Conservation (phyloP, 2,888 invertebrate genomes). For the Allolobophora icterica region DNA sequence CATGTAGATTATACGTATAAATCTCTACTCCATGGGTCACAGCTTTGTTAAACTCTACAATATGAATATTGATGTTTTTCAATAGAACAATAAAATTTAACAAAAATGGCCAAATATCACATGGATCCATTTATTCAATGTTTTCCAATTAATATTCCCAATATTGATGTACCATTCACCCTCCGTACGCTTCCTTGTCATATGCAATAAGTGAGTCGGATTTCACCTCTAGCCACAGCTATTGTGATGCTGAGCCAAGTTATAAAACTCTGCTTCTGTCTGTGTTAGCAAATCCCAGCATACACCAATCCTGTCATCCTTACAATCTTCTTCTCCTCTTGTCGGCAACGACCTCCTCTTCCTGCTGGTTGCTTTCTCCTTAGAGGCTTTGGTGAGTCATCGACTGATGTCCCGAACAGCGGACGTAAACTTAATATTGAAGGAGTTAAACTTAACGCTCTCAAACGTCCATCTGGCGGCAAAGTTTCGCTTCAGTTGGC, state of each 20-base stretch:
- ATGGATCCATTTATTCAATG: not conserved
- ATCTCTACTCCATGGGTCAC: not conserved
- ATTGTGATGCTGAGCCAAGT: not conserved
- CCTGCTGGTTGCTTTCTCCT: no score
- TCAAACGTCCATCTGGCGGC: no score
- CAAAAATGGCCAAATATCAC: not conserved
- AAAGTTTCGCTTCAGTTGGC: no score
- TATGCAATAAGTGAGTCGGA: not conserved
- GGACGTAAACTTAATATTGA: not conserved
- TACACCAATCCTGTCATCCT: not conserved
- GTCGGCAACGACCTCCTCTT: no score
- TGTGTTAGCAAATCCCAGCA: not conserved
- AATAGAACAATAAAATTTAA: not conserved
- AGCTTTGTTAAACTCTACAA: not conserved
- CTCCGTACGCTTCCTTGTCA: not conserved
- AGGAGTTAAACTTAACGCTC: not conserved
- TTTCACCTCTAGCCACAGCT: not conserved
- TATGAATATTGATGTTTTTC: not conserved
- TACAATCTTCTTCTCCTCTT: not conserved
- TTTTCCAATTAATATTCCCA: not conserved
- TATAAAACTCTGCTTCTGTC: not conserved
- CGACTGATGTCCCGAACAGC: no score
- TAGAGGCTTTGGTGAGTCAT: no score
- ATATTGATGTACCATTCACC: not conserved
- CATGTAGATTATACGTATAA: not conserved